Evolutionary conservation across 2,113 vertebrate genomes (phyloP).

Genomic region (Meleagris gallopavo): DNA sequence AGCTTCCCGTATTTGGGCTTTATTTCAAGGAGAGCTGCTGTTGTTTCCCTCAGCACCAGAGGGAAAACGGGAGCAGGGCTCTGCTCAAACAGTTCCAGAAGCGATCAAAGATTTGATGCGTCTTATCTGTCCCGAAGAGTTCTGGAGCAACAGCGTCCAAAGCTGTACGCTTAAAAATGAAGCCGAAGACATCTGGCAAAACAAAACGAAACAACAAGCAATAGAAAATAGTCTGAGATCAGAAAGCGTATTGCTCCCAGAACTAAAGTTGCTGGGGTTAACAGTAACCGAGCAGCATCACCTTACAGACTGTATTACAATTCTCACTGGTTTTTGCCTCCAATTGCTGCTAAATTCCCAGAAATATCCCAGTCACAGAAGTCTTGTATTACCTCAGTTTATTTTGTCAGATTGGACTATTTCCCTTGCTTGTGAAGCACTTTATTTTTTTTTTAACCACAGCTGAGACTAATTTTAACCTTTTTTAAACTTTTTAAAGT

Average conservation of each 20-base stretch:
- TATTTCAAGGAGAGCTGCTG: neutral
- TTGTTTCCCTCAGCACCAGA: neutral
- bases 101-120: neutral
- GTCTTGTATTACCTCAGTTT: neutral
- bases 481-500: neutral
- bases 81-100: neutral
- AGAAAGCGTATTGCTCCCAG: neutral
- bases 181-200: neutral
- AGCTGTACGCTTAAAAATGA: neutral
- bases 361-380: neutral
- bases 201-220: neutral
- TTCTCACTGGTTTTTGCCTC: neutral
- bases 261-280: neutral
- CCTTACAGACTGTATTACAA: neutral
- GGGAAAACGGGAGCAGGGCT: neutral
- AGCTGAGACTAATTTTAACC: neutral
- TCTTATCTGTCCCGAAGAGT: neutral
- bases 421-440: neutral
- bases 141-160: rapidly evolving
- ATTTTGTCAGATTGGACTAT: neutral
- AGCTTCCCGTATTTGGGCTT: constrained; percentile 1
- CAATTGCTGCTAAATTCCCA: neutral
- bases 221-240: neutral
- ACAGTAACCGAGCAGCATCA: neutral
- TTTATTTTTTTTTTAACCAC: neutral